Evolutionary conservation across 2,888 invertebrate species (phyloP).

Genomic region (Periphyllus acericola): DNA sequence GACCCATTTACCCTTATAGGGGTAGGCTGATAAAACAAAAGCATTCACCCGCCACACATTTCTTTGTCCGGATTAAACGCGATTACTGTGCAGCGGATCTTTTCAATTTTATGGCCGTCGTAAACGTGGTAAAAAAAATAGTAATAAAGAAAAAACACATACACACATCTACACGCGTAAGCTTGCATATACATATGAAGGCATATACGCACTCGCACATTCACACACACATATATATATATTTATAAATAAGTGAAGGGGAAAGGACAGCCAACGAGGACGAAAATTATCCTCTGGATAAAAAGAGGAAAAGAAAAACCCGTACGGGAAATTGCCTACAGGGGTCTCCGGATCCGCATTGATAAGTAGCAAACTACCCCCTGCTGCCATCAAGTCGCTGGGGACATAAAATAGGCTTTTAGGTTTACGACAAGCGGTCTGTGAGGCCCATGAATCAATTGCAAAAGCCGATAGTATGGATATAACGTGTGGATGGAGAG

Average conservation of each 20-base stretch:
- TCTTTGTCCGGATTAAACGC: slow-evolving; percentile 52
- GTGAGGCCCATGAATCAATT: slow-evolving; percentile 40
- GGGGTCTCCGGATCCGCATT: slow-evolving; percentile 31
- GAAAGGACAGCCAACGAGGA: slow-evolving; percentile 20
- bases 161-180: neutral
- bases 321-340: slow-evolving; percentile 18
- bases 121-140: slow-evolving; percentile 30
- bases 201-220: neutral
- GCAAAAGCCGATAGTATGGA: neutral
- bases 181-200: neutral
- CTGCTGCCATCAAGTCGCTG: neutral
- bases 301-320: neutral
- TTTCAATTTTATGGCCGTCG: slow-evolving; percentile 47
- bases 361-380: slow-evolving; percentile 39
- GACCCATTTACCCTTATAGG: slow-evolving; percentile 10
- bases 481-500: neutral
- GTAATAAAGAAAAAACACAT: slow-evolving; percentile 15
- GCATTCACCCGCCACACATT: neutral
- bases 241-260: neutral
- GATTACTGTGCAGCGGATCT: slow-evolving; percentile 30
- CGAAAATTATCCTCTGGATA: slow-evolving; percentile 50
- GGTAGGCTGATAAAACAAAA: slow-evolving; percentile 50
- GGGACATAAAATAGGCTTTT: slow-evolving; percentile 51
- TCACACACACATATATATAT: too few species aligned
- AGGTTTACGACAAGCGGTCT: slow-evolving; percentile 45